Base-by-base conservation (phyloP, 2,113 vertebrate species). In the Rhinogobius similis region DNA sequence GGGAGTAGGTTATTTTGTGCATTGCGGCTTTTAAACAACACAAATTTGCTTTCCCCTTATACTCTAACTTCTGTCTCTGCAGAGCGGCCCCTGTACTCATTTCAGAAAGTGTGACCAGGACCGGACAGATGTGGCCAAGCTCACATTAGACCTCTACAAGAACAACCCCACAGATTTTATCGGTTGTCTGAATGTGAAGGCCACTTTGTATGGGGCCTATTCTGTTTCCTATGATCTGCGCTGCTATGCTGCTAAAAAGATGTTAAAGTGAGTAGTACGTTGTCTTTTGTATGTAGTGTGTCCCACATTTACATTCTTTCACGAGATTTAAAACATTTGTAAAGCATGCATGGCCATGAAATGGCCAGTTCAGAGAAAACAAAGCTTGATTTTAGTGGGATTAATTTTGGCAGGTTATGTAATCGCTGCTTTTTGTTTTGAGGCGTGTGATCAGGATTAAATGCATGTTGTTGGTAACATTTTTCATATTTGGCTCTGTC, bases 121-220 rank as follows among this genome's bases (percentile, higher is more conserved):
- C 66, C 94, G 95, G 86, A 97, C 94, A 0, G 95, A 98, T 1
- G 94, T 99, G 11, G 97, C 94, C 52, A 93, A 91, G 0, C 11
- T 98, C 77, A 97, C 95, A 1, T 95, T 99, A 0, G 95, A 98
- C 85, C 91, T 99, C 21, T 98, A 99, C 83, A 99, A 98, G 88
- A 93, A 93, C 80, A 93, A 92, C 78, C 97, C 97, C 0, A 91
- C 80, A 66, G 96, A 99, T 85, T 93, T 97, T 87, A 93, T 96
- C 29, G 96, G 97, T 73, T 97, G 95, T 85, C 89, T 98, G 87
- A 98, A 95, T 0, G 79, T 98, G 79, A 98, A 97, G 66, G 95
- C 95, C 0, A 98, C 97, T 0, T 91, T 99, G 55, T 98, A 99
- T 0, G 95, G 96, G 36, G 93, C 87, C 2, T 99, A 99, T 76